Base-by-base conservation (phyloP, 2,113 vertebrate genomes). In the Ranitomeya variabilis region DNA sequence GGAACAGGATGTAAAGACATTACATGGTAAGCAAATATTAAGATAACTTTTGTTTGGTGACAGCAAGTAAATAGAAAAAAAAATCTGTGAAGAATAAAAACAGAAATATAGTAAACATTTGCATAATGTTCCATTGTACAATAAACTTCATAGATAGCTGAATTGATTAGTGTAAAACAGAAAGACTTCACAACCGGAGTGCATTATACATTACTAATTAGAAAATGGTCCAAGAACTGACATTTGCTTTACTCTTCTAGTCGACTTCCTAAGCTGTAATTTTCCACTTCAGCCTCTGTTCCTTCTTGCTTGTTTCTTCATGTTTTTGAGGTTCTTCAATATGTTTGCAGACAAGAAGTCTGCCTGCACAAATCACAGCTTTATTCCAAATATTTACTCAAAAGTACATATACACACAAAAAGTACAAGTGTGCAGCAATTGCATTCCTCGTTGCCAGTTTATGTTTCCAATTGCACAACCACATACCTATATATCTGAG, bases 251-350 rank as follows among this genome's bases (percentile, higher is more conserved):
- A 4, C 74, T 21, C 18, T 1, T 52, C 45, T 21, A 54, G 74
- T 71, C 13, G 67, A 26, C 67, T 37, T 51, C 18, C 31, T 26
- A 80, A 23, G 15, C 54, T 57, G 77, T 80, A 15, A 80, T 16
- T 80, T 80, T 80, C 77, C 54, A 80, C 26, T 80, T 80, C n/a
- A 57, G 54, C 21, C 77, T 80, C n/a, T 77, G 74, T 77, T 51
- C 7, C 18, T 77, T 21, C 77, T 80, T 55, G 52, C 21, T 59
- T 15, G 57, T 54, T 80, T 45, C 73, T 76, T 77, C 18, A n/a
- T 45, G 37, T 45, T 45, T 3, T 45, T 45, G 37, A 23, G 57
- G 77, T 80, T 45, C 73, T 76, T 77, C 18, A n/a, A 21, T 54
- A 18, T 51, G 16, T 21, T 77, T 51, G 45, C 74, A 80, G 77